These are phyloP conservation scores for Dipodomys spectabilis DNA, from an alignment of 2,113 vertebrate species.

Conservation along the genomic window DNA sequence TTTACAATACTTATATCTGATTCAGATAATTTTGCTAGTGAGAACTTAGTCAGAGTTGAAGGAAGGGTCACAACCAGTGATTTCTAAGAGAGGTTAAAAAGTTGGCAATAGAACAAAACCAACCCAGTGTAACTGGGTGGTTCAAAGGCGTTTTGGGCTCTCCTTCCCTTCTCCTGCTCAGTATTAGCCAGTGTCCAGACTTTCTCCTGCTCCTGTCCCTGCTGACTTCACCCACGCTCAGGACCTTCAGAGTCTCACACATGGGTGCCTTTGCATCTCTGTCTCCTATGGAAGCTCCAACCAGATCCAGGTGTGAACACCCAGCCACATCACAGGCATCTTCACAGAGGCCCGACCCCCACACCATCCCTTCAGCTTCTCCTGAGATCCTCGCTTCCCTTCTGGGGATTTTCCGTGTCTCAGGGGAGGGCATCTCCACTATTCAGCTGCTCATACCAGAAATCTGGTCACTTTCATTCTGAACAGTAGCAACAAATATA, in stretches of 20 bases:
- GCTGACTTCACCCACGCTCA: neutral
- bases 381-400: neutral
- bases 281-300: neutral
- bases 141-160: fast-evolving
- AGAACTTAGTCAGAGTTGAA: neutral
- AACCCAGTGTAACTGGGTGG: too few relatives aligned
- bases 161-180: neutral
- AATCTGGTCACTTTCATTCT: neutral
- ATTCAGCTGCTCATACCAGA: neutral
- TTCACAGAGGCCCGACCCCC: neutral
- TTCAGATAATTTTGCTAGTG: too few relatives aligned
- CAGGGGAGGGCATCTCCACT: neutral
- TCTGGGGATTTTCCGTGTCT: neutral
- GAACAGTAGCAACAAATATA: neutral
- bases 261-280: neutral
- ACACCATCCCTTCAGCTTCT: neutral
- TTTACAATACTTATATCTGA: too few relatives aligned
- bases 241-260: neutral
- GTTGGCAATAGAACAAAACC: too few relatives aligned
- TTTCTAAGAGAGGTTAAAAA: too few relatives aligned
- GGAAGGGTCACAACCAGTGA: neutral
- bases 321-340: neutral
- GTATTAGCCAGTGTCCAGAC: fast-evolving
- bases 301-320: neutral
- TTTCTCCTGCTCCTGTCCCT: neutral